Conservation (phyloP, 2,888 invertebrate genomes). For the Gisinianus flammeolus region DNA sequence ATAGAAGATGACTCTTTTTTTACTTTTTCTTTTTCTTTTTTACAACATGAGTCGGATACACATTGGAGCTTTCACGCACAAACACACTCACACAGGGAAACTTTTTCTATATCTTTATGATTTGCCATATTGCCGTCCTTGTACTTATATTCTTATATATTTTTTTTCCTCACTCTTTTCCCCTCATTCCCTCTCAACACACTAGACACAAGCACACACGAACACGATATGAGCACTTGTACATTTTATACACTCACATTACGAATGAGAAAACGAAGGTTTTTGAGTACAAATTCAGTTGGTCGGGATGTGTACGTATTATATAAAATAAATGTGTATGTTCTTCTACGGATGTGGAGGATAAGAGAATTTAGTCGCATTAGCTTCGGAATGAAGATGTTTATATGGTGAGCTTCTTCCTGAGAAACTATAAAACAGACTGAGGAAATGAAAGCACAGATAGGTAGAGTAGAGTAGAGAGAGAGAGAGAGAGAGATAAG, state of each 20-base stretch:
- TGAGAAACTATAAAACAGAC: background rate
- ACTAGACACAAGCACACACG: background rate
- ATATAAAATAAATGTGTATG: no score
- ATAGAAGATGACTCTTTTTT: background rate
- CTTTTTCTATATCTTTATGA: background rate
- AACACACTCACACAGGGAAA: background rate
- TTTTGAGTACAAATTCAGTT: background rate
- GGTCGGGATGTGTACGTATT: no score
- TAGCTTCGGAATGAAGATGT: background rate
- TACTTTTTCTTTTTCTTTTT: background rate
- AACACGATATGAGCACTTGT: background rate
- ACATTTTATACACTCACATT: background rate
- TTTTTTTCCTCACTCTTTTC: background rate
- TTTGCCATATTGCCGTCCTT: background rate
- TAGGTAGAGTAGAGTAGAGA: background rate
- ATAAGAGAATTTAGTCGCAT: background rate
- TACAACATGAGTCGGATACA: background rate
- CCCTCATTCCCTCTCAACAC: background rate
- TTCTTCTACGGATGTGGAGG: background rate
- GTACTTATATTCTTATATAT: background rate
- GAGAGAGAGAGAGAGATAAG: constrained; percentile 3
- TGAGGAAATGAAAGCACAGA: background rate
- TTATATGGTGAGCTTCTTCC: background rate
- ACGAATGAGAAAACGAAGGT: background rate
- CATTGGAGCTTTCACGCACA: background rate